A percentile compares a stretch with the other conserved stretches of the same genome.
These are phyloP conservation scores for Ornithoptera priamus DNA, from an alignment of 2,888 invertebrate genomes.

Conservation along the genomic window DNA sequence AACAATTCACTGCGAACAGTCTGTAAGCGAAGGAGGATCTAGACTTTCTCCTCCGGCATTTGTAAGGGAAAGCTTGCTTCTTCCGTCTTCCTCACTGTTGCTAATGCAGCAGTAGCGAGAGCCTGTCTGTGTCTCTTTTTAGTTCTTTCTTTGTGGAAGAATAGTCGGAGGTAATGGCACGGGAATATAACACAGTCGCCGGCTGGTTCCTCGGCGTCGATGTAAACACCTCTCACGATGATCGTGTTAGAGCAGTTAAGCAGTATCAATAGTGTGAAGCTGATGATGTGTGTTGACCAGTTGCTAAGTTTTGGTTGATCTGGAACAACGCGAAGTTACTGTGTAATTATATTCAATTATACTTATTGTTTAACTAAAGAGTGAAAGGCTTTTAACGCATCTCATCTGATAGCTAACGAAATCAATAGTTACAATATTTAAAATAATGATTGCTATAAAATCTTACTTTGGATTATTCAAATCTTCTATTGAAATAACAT, in stretches of 20 bases:
- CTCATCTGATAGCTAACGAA: too few species aligned
- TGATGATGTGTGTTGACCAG: constrained; percentile 89
- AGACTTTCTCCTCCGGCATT: constrained; percentile 69
- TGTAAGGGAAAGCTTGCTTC: constrained; percentile 65
- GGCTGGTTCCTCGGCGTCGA: constrained; percentile 91
- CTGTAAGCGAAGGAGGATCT: constrained; percentile 29
- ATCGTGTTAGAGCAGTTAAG: constrained; percentile 93
- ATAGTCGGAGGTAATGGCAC: constrained; percentile 89
- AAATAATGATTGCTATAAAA: too few species aligned
- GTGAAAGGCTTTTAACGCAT: too few species aligned
- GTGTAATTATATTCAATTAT: too few species aligned
- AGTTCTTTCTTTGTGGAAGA: constrained; percentile 84
- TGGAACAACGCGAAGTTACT: constrained; percentile 46
- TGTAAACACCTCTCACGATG: constrained; percentile 91
- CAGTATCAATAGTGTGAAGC: constrained; percentile 86
- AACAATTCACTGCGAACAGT: constrained; percentile 20
- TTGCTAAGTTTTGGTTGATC: constrained; percentile 87
- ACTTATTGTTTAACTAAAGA: too few species aligned
- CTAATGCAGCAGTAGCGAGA: constrained; percentile 54
- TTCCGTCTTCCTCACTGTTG: constrained; percentile 54
- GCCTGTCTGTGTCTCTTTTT: constrained; percentile 78
- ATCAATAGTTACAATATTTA: too few species aligned
- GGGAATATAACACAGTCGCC: constrained; percentile 92
- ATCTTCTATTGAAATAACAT: too few species aligned
- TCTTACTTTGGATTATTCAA: too few species aligned